Evolutionary conservation across 2,888 invertebrate genomes (phyloP).

Genomic region (Tinea pellionella): DNA sequence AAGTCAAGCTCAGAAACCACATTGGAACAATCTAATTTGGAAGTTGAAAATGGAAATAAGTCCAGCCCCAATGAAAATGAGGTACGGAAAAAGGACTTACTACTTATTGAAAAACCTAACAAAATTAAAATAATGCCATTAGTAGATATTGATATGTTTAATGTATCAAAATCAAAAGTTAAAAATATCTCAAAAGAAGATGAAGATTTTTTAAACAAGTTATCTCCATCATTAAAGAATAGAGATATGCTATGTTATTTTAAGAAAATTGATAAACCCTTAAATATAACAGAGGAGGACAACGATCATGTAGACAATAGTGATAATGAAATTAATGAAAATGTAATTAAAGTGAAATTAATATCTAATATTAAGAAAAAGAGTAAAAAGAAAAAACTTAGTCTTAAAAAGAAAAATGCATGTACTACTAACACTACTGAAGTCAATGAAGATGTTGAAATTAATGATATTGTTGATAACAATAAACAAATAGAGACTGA

Average conservation of each 20-base stretch:
- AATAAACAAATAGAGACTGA: constrained; percentile 3
- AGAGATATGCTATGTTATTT: constrained; percentile 72
- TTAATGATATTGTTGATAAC: constrained; percentile 12
- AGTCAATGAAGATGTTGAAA: constrained; percentile 1
- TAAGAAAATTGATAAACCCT: constrained; percentile 54
- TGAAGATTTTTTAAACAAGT: constrained; percentile 60
- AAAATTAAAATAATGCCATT: constrained; percentile 20
- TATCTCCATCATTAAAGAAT: constrained; percentile 69
- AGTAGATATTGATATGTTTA: constrained; percentile 17
- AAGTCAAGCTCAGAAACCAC: constrained; percentile 16
- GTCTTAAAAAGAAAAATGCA: constrained; percentile 20
- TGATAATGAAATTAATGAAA: constrained; percentile 21
- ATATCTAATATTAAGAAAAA: constrained; percentile 36
- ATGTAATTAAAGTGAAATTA: constrained; percentile 46
- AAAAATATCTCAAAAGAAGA: constrained; percentile 36
- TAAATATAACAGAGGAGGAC: constrained; percentile 19
- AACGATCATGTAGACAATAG: constrained; percentile 24
- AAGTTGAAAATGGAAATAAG: constrained; percentile 12
- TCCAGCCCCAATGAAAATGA: neutral
- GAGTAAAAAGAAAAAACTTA: constrained; percentile 31
- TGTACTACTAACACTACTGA: constrained; percentile 12
- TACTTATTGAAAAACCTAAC: constrained; percentile 19
- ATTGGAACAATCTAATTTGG: constrained; percentile 13
- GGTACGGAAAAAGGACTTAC: constrained; percentile 15
- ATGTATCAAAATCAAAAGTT: constrained; percentile 18